Base-by-base conservation (phyloP, 2,113 vertebrate genomes). In the Saguinus midas region DNA sequence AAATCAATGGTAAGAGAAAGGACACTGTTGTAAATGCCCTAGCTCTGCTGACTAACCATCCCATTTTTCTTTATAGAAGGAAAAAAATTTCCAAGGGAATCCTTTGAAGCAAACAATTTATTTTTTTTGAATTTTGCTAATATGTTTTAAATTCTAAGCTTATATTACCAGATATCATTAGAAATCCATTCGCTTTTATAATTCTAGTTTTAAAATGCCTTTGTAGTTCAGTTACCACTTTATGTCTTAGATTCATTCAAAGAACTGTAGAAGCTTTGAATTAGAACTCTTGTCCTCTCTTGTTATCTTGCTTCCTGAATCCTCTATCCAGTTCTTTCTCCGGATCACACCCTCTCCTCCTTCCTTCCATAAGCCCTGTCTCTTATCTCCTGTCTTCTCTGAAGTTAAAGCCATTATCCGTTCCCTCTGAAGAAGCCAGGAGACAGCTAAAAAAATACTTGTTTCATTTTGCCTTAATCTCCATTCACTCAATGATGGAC, bases 1-100 rank as follows among this genome's bases (percentile, higher is more conserved):
- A 97, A 97, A 98, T 96, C 98, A 97, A 76, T 91, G 91, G 68
- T 83, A 92, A 97, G 55, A 96, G 72, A 97, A 91, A 96, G 75
- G 79, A 95, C 96, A 97, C 94, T 96, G 48, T 97, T 97, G 96
- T 93, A 97, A 97, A 97, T 95, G 88, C n/a, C 82, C 48, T 89
- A 52, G 66, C 73, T 94, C 73, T 94, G 88, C 86, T 87, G 43
- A 96, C 80, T 97, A 94, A 94, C 68, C 73, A 94, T 94, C 55
- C 80, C 61, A 91, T 97, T 97, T 96, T 95, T 97, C 90, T 91
- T 93, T 97, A 91, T 91, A 66, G 78, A 76, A 90, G 82, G 25
- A 61, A 52, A 96, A 91, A 86, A 81, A 84, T 88, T 66, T 79
- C 61, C 9, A 76, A 92, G 78, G 86, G 43, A 95, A 87, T 96